A percentile compares a stretch with the other conserved stretches of the same genome.
Evolutionary conservation across 64 coral and sea anemone genomes (phyloP).

Genomic region (Pocillopora damicornis): DNA sequence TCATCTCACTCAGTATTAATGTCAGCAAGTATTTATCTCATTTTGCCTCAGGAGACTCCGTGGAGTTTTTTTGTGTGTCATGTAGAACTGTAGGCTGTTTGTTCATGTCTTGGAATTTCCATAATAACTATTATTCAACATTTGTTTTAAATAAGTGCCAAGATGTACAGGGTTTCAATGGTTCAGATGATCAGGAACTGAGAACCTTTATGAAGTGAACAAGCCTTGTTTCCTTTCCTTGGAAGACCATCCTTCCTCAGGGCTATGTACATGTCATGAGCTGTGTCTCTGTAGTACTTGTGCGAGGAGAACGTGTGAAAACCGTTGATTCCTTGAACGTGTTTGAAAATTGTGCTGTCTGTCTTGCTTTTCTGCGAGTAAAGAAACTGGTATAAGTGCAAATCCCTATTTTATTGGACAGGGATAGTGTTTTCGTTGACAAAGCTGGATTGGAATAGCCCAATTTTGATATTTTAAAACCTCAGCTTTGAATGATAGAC

Average conservation of each 20-base stretch:
- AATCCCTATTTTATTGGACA: not conserved
- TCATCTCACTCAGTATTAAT: no score
- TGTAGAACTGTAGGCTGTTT: no score
- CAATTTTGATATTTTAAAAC: no score
- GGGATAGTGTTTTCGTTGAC: not conserved
- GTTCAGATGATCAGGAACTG: conserved; percentile 25
- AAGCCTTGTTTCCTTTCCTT: conserved; percentile 35
- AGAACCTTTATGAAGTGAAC: conserved; percentile 25
- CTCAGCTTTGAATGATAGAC: no score
- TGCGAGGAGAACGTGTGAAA: conserved; percentile 41
- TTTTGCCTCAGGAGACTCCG: no score
- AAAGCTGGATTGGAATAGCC: no score
- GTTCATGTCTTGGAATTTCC: no score
- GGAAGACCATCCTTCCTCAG: conserved; percentile 23
- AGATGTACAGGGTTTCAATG: not conserved
- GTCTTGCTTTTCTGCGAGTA: conserved; percentile 26
- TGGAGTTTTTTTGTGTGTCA: no score
- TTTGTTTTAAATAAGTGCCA: no score
- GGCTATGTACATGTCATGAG: conserved; percentile 33
- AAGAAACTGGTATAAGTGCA: not conserved
- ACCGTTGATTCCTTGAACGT: conserved; percentile 10
- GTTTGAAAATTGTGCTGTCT: conserved; percentile 51
- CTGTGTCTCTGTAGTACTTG: conserved; percentile 32
- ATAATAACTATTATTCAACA: no score
- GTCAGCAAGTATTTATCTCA: no score